Conservation (phyloP, 2,888 invertebrate species). For the Epistrophe eligans region DNA sequence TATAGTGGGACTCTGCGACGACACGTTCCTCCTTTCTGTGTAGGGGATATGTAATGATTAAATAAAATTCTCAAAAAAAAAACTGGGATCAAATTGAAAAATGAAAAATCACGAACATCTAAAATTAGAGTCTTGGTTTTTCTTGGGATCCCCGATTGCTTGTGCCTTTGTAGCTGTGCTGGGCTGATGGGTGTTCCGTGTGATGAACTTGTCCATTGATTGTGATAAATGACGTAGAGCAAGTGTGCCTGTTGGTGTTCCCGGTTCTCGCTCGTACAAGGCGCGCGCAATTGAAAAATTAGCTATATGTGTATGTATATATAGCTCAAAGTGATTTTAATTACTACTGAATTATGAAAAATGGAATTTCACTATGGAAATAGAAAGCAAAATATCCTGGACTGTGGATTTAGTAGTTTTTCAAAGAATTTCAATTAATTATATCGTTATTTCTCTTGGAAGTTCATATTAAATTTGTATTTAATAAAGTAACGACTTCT, state of each 20-base stretch:
- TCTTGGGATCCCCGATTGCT: slow-evolving; percentile 19
- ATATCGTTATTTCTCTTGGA: not conserved
- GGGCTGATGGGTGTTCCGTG: slow-evolving; percentile 31
- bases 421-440: slow-evolving; percentile 27
- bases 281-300: slow-evolving; percentile 61
- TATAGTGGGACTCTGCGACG: slow-evolving; percentile 34
- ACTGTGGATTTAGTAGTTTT: slow-evolving; percentile 11
- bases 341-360: slow-evolving; percentile 68
- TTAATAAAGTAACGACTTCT: not conserved
- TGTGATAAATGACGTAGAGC: slow-evolving; percentile 71
- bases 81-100: slow-evolving; percentile 46
- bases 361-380: slow-evolving; percentile 34
- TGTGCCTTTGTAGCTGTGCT: slow-evolving; percentile 28
- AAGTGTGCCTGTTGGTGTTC: slow-evolving; percentile 58
- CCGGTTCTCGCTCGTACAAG: slow-evolving; percentile 12
- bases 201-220: slow-evolving; percentile 73
- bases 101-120: slow-evolving; percentile 63
- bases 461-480: not conserved
- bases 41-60: slow-evolving; percentile 6
- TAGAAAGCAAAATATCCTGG: slow-evolving; percentile 20
- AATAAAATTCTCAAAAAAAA: slow-evolving; percentile 17
- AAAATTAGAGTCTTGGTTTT: slow-evolving; percentile 68
- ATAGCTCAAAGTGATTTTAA: slow-evolving; percentile 67
- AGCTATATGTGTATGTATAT: slow-evolving; percentile 21
- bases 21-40: slow-evolving; percentile 5